Evolutionary conservation across 2,888 invertebrate species (phyloP), one percentile per base, ranked within the genome.

Genomic region (Pocota personata): DNA sequence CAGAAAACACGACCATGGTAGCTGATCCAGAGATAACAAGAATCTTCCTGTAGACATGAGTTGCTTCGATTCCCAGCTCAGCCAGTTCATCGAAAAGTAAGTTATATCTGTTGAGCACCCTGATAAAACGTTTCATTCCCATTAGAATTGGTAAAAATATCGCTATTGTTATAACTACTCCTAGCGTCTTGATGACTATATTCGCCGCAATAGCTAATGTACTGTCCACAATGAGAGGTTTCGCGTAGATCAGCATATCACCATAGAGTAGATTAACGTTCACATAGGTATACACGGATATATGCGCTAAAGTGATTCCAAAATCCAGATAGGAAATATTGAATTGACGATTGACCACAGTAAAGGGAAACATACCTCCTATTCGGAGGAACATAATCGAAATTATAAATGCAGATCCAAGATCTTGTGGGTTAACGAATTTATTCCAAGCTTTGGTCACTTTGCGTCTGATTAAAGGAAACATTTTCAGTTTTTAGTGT

Each of bases 351-450:
- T 73, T 50, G 0, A 0, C 5, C 0, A 16, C 7, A 6, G 58
- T 64, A 14, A 82, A 88, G 1, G 90, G 89, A 82, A 88, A 89
- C 4, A 89, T 32, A 0, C 89, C 89, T 0, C 87, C 80, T 7
- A 87, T 3, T 2, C 88, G 88, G 12, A 89, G 48, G 4, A 88
- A 50, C 3, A 69, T 16, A 8, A 84, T 64, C 1, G 77, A 43
- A 5, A 87, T 27, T n/a, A 46, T 14, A 30, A 82, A 89, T 0
- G 88, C 72, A 14, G 88, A 87, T 10, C 55, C 60, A 0, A 89
- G 21, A 24, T 67, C 58, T 8, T 60, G 52, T 0, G 89, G 88
- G 14, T 72, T 77, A 7, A 35, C 58, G 8, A 73, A 40, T 4
- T 21, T 40, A 4, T 10, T 21, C 73, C 79, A 80, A 6, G 37